Conservation (phyloP, 2,888 invertebrate genomes). For the Phania funesta region DNA sequence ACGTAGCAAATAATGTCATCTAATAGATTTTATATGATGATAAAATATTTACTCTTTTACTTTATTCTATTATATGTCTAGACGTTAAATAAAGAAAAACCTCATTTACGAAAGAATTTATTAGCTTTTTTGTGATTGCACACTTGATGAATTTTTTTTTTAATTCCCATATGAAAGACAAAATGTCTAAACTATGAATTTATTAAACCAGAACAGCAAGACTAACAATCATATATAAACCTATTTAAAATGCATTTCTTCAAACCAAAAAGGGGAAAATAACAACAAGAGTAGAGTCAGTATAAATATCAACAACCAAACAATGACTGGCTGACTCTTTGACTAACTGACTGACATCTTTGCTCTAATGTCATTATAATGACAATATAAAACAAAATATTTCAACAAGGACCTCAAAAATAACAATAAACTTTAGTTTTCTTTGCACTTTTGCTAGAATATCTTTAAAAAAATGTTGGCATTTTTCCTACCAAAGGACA, state of each 20-base stretch:
- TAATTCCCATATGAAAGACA: background rate
- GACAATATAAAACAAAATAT: slow-evolving; percentile 25
- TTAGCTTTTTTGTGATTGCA: background rate
- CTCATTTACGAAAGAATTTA: background rate
- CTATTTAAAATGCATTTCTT: slow-evolving; percentile 4
- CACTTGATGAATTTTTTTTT: background rate
- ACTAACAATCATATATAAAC: background rate
- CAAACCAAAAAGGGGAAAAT: background rate
- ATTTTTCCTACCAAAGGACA: too few relatives aligned
- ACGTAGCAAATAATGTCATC: slow-evolving; percentile 26
- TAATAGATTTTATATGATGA: slow-evolving; percentile 11
- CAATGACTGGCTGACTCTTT: too few relatives aligned
- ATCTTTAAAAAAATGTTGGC: too few relatives aligned
- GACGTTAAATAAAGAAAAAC: slow-evolving; percentile 17
- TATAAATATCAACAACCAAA: background rate
- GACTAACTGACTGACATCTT: slow-evolving; percentile 25
- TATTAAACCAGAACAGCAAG: background rate
- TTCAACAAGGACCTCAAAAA: background rate
- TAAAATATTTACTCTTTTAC: slow-evolving; percentile 22
- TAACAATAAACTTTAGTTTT: too few relatives aligned
- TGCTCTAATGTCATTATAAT: slow-evolving; percentile 35
- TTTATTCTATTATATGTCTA: slow-evolving; percentile 37
- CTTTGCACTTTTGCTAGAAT: too few relatives aligned
- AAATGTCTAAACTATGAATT: background rate
- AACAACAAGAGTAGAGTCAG: background rate